Base-by-base conservation (phyloP, 1,140 invertebrate genomes). In the Halesus radiatus region DNA sequence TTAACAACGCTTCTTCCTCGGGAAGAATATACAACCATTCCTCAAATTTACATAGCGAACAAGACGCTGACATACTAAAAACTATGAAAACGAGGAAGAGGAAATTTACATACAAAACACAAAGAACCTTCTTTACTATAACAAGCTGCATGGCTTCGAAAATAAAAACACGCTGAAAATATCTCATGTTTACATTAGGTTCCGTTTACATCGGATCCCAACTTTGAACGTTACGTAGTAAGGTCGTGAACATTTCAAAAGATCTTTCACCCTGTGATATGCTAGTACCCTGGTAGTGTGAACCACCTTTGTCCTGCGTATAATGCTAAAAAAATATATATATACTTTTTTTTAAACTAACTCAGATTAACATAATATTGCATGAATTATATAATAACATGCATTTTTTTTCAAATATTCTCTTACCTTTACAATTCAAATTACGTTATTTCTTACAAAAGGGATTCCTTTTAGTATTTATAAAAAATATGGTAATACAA, bases 151-250 rank as follows among this genome's bases (percentile, higher is more conserved):
- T 26, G 62, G 62, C 18, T 16, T 3, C 23, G 23, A 29, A 66
- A 66, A 66, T 32, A 66, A 66, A 26, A 32, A 37, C 26, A 29
- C 23, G 29, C 26, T 45, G 37, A 29, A 66, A 66, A 29, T n/a
- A 29, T 66, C 62, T 66, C 62, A 66, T 66, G 62, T 66, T 66
- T 66, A 66, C 29, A 66, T 66, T 66, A 66, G 22, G 22, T 66
- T 60, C 23, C 7, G 56, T 60, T 60, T 60, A 60, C 56, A 60
- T 60, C 56, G 23, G 56, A 45, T 45, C 56, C 15, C 56, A 60
- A 60, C 56, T 60, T 3, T 60, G 56, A 60, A 60, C 56, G 22
- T 60, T 60, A 20, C 18, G 23, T 23, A 60, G 20, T 22, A 8
- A 60, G 56, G 56, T 60, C 56, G 4, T 23, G 20, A 22, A 60